Evolutionary conservation across 1,140 invertebrate genomes (phyloP).

Genomic region (Holcopasites calliopsidis): DNA sequence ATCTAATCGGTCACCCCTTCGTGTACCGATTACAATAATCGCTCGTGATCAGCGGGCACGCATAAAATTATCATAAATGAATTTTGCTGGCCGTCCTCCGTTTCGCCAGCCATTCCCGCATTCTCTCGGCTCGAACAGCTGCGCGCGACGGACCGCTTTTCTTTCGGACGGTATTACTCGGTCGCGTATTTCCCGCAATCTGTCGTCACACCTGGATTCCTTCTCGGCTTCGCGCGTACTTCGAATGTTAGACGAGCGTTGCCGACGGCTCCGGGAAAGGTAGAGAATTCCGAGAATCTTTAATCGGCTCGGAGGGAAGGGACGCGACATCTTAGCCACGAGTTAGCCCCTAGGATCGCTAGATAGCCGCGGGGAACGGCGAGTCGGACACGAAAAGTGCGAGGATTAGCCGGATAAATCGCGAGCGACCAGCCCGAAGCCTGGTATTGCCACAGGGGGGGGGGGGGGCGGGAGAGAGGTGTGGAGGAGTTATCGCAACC

Average conservation of each 20-base stretch:
- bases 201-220: constrained; percentile 15
- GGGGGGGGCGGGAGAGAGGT: background rate
- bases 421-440: background rate
- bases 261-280: too few species aligned
- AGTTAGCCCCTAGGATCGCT: constrained; percentile 12
- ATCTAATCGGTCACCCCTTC: constrained; percentile 63
- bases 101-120: background rate
- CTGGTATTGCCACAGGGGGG: constrained; percentile 38
- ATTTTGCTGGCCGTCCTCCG: constrained; percentile 45
- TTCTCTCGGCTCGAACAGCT: background rate
- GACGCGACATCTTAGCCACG: background rate
- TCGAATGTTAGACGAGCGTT: constrained; percentile 15
- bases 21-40: constrained; percentile 62
- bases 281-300: background rate
- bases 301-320: background rate
- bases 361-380: constrained; percentile 44
- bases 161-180: too few species aligned
- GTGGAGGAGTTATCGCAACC: constrained; percentile 69
- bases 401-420: constrained; percentile 70
- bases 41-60: constrained; percentile 53
- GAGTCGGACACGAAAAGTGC: constrained; percentile 60
- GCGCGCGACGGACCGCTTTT: constrained; percentile 1
- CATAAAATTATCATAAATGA: constrained; percentile 68
- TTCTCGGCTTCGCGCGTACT: background rate
- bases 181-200: background rate